Percentiles rank a stretch among this genome's conserved stretches.
These are phyloP conservation scores for Scomber japonicus DNA, from an alignment of 2,113 vertebrate species.

Conservation along the genomic window DNA sequence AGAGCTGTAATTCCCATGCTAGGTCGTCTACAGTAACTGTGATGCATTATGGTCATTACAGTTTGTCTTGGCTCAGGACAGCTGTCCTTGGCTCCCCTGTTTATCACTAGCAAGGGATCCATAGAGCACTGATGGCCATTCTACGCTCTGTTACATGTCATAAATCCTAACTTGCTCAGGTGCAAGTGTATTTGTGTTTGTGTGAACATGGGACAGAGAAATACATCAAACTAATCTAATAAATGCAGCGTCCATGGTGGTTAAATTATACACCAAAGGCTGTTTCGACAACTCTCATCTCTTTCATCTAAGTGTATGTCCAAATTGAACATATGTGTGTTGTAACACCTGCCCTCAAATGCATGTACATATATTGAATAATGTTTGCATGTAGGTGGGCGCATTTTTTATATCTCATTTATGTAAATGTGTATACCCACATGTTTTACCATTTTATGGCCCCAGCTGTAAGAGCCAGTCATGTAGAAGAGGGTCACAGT, in stretches of 20 bases:
- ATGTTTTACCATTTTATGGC: conserved; percentile 27
- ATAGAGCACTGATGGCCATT: conserved; percentile 56
- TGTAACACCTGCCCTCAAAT: conserved; percentile 27
- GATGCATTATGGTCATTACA: conserved; percentile 65
- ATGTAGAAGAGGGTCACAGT: conserved; percentile 3
- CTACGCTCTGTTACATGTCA: conserved; percentile 36
- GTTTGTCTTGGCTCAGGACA: conserved; percentile 37
- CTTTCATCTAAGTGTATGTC: conserved; percentile 21
- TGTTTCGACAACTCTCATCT: background rate
- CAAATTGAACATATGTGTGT: background rate
- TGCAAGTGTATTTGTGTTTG: conserved; percentile 7
- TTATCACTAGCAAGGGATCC: conserved; percentile 16
- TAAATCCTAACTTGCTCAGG: conserved; percentile 55
- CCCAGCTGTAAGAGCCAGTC: conserved; percentile 58
- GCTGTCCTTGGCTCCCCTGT: conserved; percentile 53
- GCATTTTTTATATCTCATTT: background rate
- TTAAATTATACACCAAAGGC: background rate
- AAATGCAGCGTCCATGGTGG: background rate
- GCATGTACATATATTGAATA: conserved; percentile 1
- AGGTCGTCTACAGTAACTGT: conserved; percentile 41
- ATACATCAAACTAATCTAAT: conserved; percentile 15
- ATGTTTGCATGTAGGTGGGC: conserved; percentile 14
- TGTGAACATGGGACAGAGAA: background rate
- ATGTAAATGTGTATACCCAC: conserved; percentile 13
- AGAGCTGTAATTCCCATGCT: conserved; percentile 19